A percentile compares a stretch with the other conserved stretches of the same genome.
These are phyloP conservation scores for Typhlomys cinereus DNA, from an alignment of 2,113 vertebrate genomes.

Conservation along the genomic window DNA sequence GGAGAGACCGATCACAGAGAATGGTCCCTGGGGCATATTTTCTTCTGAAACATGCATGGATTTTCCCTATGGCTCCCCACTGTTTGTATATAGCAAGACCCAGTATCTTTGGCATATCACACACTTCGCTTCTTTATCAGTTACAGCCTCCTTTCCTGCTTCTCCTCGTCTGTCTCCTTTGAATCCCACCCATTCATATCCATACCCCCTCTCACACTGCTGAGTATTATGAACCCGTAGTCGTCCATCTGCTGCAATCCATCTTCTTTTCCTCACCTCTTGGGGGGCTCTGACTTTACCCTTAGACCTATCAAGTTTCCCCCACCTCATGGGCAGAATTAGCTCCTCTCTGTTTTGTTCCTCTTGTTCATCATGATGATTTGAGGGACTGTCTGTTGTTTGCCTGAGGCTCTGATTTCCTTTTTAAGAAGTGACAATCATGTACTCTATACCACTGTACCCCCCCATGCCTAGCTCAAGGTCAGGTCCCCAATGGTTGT, in stretches of 20 bases:
- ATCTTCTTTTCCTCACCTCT: not conserved
- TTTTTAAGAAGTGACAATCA: not conserved
- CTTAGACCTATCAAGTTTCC: not conserved
- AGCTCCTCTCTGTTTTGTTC: not conserved
- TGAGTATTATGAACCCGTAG: accelerated
- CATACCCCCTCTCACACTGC: not conserved
- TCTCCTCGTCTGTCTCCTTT: not conserved
- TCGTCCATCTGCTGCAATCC: not conserved
- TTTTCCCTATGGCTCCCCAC: not conserved
- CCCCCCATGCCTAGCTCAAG: not conserved
- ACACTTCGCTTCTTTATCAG: not conserved
- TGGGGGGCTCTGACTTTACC: too few species aligned
- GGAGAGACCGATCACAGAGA: too few species aligned
- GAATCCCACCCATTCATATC: not conserved
- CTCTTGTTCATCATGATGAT: not conserved
- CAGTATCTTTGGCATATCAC: not conserved
- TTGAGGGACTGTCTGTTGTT: not conserved
- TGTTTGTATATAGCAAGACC: not conserved
- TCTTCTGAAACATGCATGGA: not conserved
- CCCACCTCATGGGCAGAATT: not conserved
- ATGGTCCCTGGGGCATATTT: too few species aligned
- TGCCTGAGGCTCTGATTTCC: not conserved
- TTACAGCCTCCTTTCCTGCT: not conserved
- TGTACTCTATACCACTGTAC: not conserved
- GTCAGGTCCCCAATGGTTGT: not conserved